Conservation (phyloP, 2,888 invertebrate genomes). For the Synanthedon andrenaeformis region DNA sequence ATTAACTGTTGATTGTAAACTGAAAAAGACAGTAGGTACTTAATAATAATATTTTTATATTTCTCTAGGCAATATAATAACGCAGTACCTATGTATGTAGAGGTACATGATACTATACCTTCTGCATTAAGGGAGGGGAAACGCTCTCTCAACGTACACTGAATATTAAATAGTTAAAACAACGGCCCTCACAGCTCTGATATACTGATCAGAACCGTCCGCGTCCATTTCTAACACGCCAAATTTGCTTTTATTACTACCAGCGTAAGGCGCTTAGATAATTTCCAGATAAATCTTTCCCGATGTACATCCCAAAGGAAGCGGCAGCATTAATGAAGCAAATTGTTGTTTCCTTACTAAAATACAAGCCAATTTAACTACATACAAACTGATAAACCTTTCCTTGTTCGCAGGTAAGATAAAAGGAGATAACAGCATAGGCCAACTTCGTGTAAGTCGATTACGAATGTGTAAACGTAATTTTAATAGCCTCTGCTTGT, state of each 20-base stretch:
- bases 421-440: background rate
- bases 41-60: no score
- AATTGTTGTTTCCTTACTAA: slow-evolving; percentile 3
- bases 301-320: background rate
- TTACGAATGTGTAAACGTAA: no score
- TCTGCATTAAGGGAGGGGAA: slow-evolving; percentile 7
- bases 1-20: no score
- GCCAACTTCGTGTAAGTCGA: background rate
- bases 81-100: no score
- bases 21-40: no score
- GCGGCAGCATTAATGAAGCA: slow-evolving; percentile 6
- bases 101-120: background rate
- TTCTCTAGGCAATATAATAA: no score
- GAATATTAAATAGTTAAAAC: slow-evolving; percentile 40
- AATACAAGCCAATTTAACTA: background rate
- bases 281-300: no score
- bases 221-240: no score
- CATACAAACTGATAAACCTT: background rate
- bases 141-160: slow-evolving; percentile 24
- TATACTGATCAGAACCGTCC: background rate
- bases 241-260: no score
- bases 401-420: background rate
- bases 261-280: no score
- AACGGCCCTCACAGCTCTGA: slow-evolving; percentile 20
- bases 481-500: no score